Evolutionary conservation across 2,797 vertebrate species (phyloP), one percentile per base, ranked within the genome.

Genomic region (Diplodus puntazzo): DNA sequence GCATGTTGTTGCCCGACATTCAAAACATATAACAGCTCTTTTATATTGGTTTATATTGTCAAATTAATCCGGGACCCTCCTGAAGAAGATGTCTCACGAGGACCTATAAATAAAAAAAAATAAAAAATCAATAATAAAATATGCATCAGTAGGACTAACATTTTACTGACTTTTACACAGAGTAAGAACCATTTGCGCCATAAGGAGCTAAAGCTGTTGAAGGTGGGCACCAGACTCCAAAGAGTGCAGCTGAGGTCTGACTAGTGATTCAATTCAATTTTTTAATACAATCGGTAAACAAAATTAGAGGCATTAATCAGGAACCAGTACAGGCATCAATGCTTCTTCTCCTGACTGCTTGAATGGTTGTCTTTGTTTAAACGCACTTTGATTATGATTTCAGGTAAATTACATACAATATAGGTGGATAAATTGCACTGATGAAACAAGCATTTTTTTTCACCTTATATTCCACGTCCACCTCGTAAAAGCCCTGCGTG

Each of bases 401-500:
- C 16, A 61, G 43, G 11, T 25, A 61, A 67, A 62, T 50, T 2
- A 34, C 12, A 63, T 39, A n/a, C 53, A 66, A 71, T 20, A 16
- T 14, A 34, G 13, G 10, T 39, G 39, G 27, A 16, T 55, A 62
- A 42, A 59, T 9, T 48, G 18, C 30, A 59, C 11, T 68, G 62
- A 8, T 7, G 65, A 73, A 74, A 77, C 39, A 52, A 46, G 2
- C 6, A 43, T 14, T 34, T 69, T 34, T 30, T 6, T 57, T 48
- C 2, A 17, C 3, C 55, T 68, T 69, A 43, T 14, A 42, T 45
- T 42, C 52, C 39, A 18, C n/a, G 39, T 49, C 20, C 5, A 63
- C 45, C 45, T 9, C 2, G 8, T 61, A 62, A 77, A 77, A 77
- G n/a, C 11, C 63, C 53, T 71, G n/a, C 0, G 6, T 76, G 43